A percentile compares a stretch with the other conserved stretches of the same genome.
Evolutionary conservation across 2,888 invertebrate genomes (phyloP).

Genomic region (Neoitamus cyanurus): DNA sequence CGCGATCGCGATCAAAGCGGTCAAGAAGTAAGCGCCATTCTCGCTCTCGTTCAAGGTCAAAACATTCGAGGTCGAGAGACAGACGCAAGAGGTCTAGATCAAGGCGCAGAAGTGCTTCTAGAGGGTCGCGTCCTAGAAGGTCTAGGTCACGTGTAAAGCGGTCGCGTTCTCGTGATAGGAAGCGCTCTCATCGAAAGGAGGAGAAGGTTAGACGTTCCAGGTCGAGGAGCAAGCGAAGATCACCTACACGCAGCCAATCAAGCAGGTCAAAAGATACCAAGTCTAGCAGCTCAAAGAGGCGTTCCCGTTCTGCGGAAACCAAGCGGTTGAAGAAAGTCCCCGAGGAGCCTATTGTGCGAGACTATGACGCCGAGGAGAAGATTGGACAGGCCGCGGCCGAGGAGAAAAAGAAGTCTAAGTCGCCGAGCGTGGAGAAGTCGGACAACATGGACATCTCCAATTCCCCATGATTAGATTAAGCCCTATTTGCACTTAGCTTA

Average conservation of each 20-base stretch:
- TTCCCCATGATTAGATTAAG: conserved; percentile 70
- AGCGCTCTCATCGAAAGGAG: conserved; percentile 70
- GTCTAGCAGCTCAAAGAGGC: conserved; percentile 58
- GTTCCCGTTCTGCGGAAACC: conserved; percentile 63
- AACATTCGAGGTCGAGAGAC: conserved; percentile 59
- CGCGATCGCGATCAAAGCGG: conserved; percentile 63
- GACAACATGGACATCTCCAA: conserved; percentile 86
- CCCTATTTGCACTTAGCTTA: not conserved
- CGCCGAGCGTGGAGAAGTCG: conserved; percentile 69
- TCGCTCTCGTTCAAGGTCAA: conserved; percentile 63
- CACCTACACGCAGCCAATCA: conserved; percentile 62
- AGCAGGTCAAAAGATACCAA: conserved; percentile 64
- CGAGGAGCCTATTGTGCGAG: conserved; percentile 61
- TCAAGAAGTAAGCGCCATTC: conserved; percentile 68
- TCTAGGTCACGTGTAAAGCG: conserved; percentile 61
- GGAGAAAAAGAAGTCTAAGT: conserved; percentile 67
- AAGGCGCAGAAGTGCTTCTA: conserved; percentile 61
- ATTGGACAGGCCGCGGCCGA: conserved; percentile 64
- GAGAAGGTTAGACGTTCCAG: conserved; percentile 66
- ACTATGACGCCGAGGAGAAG: conserved; percentile 61
- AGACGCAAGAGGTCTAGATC: conserved; percentile 57
- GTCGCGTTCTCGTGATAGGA: conserved; percentile 71
- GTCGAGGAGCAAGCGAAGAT: conserved; percentile 64
- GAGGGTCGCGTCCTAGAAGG: conserved; percentile 59
- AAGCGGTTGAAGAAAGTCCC: conserved; percentile 59